phyloP scores from a whole-genome alignment of 2,797 vertebrate genomes.

The Scolopax bukidnonensis region DNA sequence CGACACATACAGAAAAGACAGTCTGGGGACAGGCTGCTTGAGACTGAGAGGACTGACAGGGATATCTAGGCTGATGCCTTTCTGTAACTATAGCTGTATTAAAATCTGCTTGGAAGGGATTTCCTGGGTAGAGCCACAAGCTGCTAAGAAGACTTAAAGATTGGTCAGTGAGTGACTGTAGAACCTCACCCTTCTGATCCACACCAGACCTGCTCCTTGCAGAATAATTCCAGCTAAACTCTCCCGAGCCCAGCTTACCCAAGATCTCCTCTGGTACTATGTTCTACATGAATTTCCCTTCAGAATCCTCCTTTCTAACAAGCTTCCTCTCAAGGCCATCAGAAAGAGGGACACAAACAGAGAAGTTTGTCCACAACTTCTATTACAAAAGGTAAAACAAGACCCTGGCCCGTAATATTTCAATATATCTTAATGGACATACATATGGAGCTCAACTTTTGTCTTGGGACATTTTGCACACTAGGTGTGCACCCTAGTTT shows the following conservation, averaged over 20 bases:
- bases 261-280: neutral
- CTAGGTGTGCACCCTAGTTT: neutral
- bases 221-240: neutral
- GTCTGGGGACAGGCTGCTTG: neutral
- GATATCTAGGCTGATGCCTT: neutral
- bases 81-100: neutral
- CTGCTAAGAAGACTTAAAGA: neutral
- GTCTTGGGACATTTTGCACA: neutral
- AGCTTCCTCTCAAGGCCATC: neutral
- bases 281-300: neutral
- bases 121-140: neutral
- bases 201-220: neutral
- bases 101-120: neutral
- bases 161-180: neutral
- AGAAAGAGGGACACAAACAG: neutral
- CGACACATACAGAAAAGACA: neutral
- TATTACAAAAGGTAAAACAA: neutral
- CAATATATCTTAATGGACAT: neutral
- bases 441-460: neutral
- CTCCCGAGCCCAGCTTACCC: neutral
- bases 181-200: neutral
- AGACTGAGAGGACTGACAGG: neutral
- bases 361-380: neutral
- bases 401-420: neutral
- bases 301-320: neutral